Conservation (phyloP, 2,888 invertebrate genomes). For the Amiota minor region DNA sequence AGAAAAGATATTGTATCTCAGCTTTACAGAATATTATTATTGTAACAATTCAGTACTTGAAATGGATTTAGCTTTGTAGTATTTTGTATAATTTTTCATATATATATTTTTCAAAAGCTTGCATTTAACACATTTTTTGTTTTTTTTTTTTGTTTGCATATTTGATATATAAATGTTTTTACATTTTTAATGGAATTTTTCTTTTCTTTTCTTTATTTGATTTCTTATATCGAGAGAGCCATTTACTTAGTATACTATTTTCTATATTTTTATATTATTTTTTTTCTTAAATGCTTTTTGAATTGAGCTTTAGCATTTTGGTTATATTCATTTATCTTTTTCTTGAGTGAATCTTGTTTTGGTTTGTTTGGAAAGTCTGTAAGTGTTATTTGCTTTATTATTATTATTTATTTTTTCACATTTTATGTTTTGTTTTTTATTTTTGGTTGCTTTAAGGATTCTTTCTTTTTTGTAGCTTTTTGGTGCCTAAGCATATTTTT, state of each 20-base stretch:
- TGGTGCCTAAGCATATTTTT: slow-evolving; percentile 64
- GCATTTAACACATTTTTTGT: too few species aligned
- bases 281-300: slow-evolving; percentile 6
- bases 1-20: too few species aligned
- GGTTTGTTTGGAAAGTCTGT: not conserved
- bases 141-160: slow-evolving; percentile 1
- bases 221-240: not conserved
- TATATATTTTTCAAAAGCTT: too few species aligned
- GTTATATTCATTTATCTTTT: not conserved
- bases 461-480: slow-evolving; percentile 58
- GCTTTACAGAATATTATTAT: too few species aligned
- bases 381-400: not conserved
- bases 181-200: not conserved
- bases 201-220: not conserved
- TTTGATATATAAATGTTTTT: not conserved
- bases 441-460: slow-evolving; percentile 45
- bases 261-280: not conserved
- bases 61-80: too few species aligned
- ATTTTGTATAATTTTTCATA: too few species aligned
- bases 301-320: slow-evolving; percentile 21
- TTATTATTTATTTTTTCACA: slow-evolving; percentile 10
- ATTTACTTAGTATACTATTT: not conserved
- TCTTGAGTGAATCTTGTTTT: not conserved
- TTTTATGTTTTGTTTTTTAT: slow-evolving; percentile 26
- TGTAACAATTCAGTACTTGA: too few species aligned